Conservation (phyloP, 1,140 invertebrate species). For the Ditylenchus dipsaci region DNA sequence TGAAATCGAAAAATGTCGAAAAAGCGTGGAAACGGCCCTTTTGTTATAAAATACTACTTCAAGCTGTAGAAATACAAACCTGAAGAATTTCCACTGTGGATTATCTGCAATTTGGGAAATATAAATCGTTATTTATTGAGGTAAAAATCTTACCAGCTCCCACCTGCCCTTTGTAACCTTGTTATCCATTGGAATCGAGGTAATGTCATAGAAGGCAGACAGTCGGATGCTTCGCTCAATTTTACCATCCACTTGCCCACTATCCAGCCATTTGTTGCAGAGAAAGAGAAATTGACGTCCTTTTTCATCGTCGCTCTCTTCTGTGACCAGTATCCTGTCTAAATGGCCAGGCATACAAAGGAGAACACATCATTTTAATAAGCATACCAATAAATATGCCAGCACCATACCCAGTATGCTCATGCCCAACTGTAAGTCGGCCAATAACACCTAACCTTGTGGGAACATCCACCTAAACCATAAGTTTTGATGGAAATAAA, state of each 20-base stretch:
- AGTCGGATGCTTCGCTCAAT: constrained; percentile 34
- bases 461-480: constrained; percentile 19
- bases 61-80: background rate
- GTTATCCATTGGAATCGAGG: constrained; percentile 30
- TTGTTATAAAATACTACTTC: background rate
- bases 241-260: constrained; percentile 45
- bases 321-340: constrained; percentile 36
- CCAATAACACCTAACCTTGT: constrained; percentile 26
- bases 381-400: constrained; percentile 37
- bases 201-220: constrained; percentile 35
- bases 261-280: constrained; percentile 46
- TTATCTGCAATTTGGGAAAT: background rate
- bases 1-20: too few species aligned
- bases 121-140: too few species aligned
- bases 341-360: background rate
- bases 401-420: constrained; percentile 40
- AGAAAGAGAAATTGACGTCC: constrained; percentile 40
- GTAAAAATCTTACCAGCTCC: background rate
- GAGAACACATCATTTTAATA: too few species aligned
- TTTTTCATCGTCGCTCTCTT: constrained; percentile 14
- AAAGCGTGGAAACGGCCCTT: too few species aligned
- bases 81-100: background rate
- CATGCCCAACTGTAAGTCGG: constrained; percentile 34
- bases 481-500: background rate
- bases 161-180: constrained; percentile 11